Evolutionary conservation across 2,797 vertebrate genomes (phyloP).

Genomic region (Luscinia luscinia): DNA sequence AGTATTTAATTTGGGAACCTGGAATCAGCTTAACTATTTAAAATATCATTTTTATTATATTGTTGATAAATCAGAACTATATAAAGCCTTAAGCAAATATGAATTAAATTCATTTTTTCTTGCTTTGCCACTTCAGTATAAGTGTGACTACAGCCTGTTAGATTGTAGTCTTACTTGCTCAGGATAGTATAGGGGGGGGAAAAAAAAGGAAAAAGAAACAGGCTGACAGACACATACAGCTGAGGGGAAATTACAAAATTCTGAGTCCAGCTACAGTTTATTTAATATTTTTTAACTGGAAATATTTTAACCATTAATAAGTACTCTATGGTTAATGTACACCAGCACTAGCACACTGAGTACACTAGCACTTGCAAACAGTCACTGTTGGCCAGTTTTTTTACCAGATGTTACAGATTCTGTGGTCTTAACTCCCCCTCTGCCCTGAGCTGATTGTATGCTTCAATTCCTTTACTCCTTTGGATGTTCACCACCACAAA

Average conservation of each 20-base stretch:
- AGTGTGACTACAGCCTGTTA: neutral
- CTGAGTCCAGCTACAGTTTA: neutral
- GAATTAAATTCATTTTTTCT: neutral
- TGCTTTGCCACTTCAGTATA: neutral
- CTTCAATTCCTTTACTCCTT: neutral
- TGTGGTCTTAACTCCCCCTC: neutral
- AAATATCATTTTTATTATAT: neutral
- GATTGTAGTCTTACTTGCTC: neutral
- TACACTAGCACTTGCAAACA: neutral
- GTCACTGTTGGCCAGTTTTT: neutral
- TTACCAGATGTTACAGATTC: neutral
- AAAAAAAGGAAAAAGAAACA: neutral
- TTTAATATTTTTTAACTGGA: neutral
- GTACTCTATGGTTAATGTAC: slow-evolving; percentile 8
- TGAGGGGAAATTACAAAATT: neutral
- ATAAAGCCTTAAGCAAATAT: neutral
- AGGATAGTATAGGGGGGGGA: fast-evolving
- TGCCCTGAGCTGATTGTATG: neutral
- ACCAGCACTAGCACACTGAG: neutral
- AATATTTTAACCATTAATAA: slow-evolving; percentile 7
- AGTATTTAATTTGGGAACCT: slow-evolving; percentile 19
- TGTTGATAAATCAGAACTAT: neutral
- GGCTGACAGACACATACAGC: neutral
- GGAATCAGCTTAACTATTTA: neutral
- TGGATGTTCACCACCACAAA: neutral